Evolutionary conservation across 2,797 vertebrate genomes (phyloP), one percentile per base, ranked within the genome.

Genomic region (Scleropages formosus): DNA sequence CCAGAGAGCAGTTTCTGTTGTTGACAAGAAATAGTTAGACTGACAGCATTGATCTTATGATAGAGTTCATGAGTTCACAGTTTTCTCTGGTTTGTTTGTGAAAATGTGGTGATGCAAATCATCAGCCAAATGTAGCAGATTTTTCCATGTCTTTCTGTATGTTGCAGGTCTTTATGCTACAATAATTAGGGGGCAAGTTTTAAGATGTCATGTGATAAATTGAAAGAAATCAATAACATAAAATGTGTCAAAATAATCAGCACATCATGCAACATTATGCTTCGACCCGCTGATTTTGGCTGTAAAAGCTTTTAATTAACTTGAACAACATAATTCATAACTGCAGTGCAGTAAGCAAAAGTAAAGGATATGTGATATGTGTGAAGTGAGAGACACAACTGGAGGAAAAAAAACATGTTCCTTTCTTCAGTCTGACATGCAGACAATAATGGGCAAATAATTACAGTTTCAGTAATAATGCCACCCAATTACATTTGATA

Each of bases 371-470:
- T 56, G 53, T 71, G 27, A 68, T 27, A 71, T 31, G 69, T 51
- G 56, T 26, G 49, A 59, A 39, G 26, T 26, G 26, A 12, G 27
- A 31, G 53, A 39, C 15, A 71, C 16, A 71, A 56, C 12, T 18
- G 16, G 51, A 27, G 26, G 31, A 58, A 56, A 27, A n/a, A 71
- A 69, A 71, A 39, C 31, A 27, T 71, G 56, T 71, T 58, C 10
- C 22, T 56, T 31, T 56, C 46, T 56, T 58, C 39, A 31, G 56
- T 27, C 69, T 71, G 18, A 71, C 51, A 27, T 58, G 51, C 51
- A 71, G 49, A 71, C 53, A 58, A 71, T 58, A 56, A 71, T 71
- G 69, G 26, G 51, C 20, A 31, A 26, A 71, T 71, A 71, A 71
- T 58, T 71, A 58, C 51, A 39, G 31, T 39, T 71, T 71, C 51